These are phyloP conservation scores for Campylomormyrus numenius DNA, from an alignment of 2,113 vertebrate genomes.

Conservation along the genomic window DNA sequence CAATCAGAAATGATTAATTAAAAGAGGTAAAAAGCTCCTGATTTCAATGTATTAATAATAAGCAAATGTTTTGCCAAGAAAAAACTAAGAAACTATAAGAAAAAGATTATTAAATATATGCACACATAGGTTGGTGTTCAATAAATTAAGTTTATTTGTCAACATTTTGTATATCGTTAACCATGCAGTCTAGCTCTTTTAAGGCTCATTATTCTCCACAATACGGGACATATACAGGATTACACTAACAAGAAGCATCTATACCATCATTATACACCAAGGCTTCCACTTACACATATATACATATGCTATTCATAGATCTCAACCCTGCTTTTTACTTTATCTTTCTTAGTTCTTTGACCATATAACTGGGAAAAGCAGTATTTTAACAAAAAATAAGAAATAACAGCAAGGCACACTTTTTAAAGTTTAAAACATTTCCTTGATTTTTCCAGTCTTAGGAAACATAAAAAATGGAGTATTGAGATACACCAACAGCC, in stretches of 20 bases:
- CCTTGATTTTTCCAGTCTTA: slow-evolving; percentile 54
- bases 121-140: slow-evolving; percentile 62
- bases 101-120: slow-evolving; percentile 25
- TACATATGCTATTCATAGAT: slow-evolving; percentile 80
- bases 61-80: not conserved
- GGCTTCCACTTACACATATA: slow-evolving; percentile 79
- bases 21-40: not conserved
- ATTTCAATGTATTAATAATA: not conserved
- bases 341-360: slow-evolving; percentile 33
- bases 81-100: not conserved
- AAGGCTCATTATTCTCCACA: slow-evolving; percentile 84
- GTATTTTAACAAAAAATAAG: slow-evolving; percentile 80
- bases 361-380: slow-evolving; percentile 70
- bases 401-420: slow-evolving; percentile 95
- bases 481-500: slow-evolving; percentile 63
- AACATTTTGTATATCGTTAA: slow-evolving; percentile 67
- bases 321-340: slow-evolving; percentile 68
- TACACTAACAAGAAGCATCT: slow-evolving; percentile 81
- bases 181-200: slow-evolving; percentile 90
- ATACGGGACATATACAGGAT: slow-evolving; percentile 69
- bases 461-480: slow-evolving; percentile 68
- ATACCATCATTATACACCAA: slow-evolving; percentile 78
- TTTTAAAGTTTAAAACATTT: slow-evolving; percentile 56
- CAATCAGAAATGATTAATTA: too few species aligned
- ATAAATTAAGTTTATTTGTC: slow-evolving; percentile 86